Base-by-base conservation (phyloP, 2,113 vertebrate species). In the Burhinus bistriatus region DNA sequence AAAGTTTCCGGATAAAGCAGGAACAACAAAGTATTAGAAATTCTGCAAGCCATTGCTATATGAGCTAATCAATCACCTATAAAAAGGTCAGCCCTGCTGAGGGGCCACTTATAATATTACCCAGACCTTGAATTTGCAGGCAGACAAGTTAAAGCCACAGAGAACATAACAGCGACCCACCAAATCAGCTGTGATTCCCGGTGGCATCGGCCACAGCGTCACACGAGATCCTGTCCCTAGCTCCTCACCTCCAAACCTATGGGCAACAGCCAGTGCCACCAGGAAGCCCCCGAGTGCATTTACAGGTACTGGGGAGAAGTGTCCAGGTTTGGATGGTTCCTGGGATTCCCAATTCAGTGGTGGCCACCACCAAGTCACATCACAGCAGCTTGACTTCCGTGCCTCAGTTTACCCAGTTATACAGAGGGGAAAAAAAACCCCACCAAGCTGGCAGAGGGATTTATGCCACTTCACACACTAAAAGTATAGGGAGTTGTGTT, bases 221-320 rank as follows among this genome's bases (percentile, higher is more conserved):
- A 26, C 51, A n/a, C 0, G 0, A 86, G 47, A 51, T 19, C 4
- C 11, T 12, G 36, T 16, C 14, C 49, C n/a, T 11, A 42, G 21
- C 3, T 2, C 22, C 34, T 83, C 32, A 21, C 13, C 64, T 44
- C 62, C 30, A 79, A 34, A 45, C 6, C 21, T 16, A 3, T 0
- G 0, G 44, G 9, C 29, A 83, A 26, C 17, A 22, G 22, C 5
- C 4, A 0, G 40, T 14, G 26, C 22, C 40, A 20, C 5, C 15
- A 13, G 70, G 40, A 61, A 70, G 9, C 27, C 36, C 47, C 8
- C 34, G 30, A 68, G 22, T 5, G 9, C 26, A 20, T 58, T 70
- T n/a, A 44, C 21, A 25, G 14, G 8, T 14, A 4, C 6, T 0
- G 1, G 14, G n/a, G 17, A 42, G 57, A 58, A 49, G 19, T 0